These are phyloP conservation scores for Platanista minor DNA, from an alignment of 2,113 vertebrate genomes.

Conservation along the genomic window DNA sequence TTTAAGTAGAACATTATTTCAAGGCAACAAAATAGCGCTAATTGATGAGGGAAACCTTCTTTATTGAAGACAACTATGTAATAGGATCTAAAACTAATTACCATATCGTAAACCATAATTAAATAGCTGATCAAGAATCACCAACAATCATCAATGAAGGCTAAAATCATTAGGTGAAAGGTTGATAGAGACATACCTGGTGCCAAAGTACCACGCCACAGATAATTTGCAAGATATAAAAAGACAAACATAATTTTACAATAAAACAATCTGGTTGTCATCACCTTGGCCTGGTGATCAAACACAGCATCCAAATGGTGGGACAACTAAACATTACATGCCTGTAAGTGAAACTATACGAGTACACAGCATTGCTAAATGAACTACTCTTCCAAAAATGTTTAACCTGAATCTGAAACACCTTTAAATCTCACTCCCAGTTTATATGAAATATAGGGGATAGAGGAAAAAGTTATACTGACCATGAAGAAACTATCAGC, in stretches of 20 bases:
- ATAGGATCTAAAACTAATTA: not conserved
- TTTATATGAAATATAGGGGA: not conserved
- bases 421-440: not conserved
- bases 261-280: not conserved
- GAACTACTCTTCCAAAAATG: not conserved
- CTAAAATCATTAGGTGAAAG: not conserved
- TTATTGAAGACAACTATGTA: not conserved
- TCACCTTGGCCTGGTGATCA: not conserved
- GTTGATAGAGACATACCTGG: not conserved
- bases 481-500: not conserved
- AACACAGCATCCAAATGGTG: not conserved
- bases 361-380: not conserved
- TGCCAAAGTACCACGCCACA: not conserved
- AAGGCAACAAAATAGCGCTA: not conserved
- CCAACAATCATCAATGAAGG: not conserved
- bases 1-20: constrained; percentile 6
- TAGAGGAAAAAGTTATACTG: not conserved
- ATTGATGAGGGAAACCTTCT: not conserved
- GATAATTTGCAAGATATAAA: not conserved
- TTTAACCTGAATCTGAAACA: constrained; percentile 1
- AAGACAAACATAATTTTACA: not conserved
- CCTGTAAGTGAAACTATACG: not conserved
- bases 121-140: not conserved
- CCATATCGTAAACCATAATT: not conserved
- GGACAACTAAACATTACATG: not conserved